Evolutionary conservation across 2,797 vertebrate genomes (phyloP).

Genomic region (Catamblyrhynchus diadema): DNA sequence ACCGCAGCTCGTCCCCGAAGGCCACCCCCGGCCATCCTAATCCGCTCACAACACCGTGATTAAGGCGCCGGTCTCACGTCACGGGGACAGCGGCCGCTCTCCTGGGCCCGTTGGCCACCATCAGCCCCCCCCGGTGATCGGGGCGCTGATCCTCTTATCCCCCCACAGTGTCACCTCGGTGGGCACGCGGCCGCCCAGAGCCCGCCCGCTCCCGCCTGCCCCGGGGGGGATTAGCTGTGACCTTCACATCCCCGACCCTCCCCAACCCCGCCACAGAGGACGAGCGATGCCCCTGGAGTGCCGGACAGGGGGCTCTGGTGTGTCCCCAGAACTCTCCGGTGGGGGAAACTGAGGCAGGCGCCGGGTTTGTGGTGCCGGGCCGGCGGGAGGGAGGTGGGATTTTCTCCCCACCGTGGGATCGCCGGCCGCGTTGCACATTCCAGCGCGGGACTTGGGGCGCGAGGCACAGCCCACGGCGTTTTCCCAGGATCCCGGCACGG

Average conservation of each 20-base stretch:
- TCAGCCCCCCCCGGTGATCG: not conserved
- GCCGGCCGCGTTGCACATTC: not conserved
- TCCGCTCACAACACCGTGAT: conserved; percentile 34
- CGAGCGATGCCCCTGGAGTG: accelerated
- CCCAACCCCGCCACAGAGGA: not conserved
- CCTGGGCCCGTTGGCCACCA: not conserved
- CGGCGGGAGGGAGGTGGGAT: not conserved
- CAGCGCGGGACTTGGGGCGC: not conserved
- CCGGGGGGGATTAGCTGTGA: conserved; percentile 3
- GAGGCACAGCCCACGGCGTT: not conserved
- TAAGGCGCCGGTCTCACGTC: conserved; percentile 6
- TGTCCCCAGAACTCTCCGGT: not conserved
- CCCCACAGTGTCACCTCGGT: not conserved
- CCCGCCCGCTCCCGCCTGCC: not conserved
- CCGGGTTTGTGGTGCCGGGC: not conserved
- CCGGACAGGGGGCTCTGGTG: not conserved
- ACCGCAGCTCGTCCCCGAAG: not conserved
- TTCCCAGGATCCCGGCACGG: not conserved
- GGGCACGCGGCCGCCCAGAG: not conserved
- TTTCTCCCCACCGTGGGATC: not conserved
- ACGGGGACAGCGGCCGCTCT: not conserved
- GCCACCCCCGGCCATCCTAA: conserved; percentile 7
- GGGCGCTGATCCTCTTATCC: not conserved
- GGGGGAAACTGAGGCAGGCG: not conserved
- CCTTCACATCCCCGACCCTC: not conserved